Base-by-base conservation (phyloP, 2,797 vertebrate genomes). In the Nannoperca obscura region DNA sequence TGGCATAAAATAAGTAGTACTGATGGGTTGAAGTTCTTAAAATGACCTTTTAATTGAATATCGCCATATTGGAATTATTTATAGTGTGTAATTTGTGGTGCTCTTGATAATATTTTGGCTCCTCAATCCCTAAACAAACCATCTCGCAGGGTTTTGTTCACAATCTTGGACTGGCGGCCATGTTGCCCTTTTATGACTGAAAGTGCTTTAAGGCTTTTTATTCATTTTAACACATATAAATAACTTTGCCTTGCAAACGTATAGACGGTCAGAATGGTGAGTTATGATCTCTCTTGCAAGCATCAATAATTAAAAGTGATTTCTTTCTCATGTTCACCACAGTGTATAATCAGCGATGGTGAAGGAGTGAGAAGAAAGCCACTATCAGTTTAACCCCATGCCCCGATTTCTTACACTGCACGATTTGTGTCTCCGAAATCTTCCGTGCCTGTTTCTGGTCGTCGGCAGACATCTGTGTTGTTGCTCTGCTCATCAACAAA, bases 401-500 rank as follows among this genome's bases (percentile, higher is more conserved):
- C 54, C 44, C 50, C 32, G 14, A 13, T 50, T 57, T 52, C 53
- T 19, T 30, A 65, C 71, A 42, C 57, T 58, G 67, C 67, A 30
- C 32, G 34, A 57, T 75, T 15, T 54, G 42, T 57, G 34, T 60
- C 66, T 32, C 2, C n/a, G 17, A 38, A 66, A 42, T 40, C 52
- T 59, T 34, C 0, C 30, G 22, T 53, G 2, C 49, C 19, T 15
- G 19, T 47, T 54, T 38, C 59, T 44, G 19, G n/a, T 74, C 30
- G 7, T 82, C 50, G 72, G 80, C 81, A 53, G 57, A 74, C 68
- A 34, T 74, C 57, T 71, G 82, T 72, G 83, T 78, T 55, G 74
- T 57, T 54, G 75, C 34, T 19, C 70, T 8, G 47, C 68, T 70
- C 75, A 61, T 78, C 69, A 83, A 81, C 83, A 74, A 76, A 82